Percentiles rank a stretch among this genome's conserved stretches.
Conservation (phyloP, 2,888 invertebrate species). For the Apamea anceps region DNA sequence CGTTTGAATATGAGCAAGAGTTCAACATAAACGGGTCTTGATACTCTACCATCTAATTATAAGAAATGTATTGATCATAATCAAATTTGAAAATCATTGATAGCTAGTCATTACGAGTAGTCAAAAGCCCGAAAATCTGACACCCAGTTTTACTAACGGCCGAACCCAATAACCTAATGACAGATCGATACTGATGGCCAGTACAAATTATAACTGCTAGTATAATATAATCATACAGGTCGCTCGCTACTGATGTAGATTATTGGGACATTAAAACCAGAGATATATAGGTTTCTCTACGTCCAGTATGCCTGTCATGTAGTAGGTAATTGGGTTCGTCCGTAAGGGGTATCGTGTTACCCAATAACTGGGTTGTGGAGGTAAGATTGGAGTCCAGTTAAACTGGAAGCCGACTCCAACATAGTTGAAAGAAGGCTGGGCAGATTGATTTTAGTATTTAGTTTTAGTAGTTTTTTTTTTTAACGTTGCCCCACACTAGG, state of each 20-base stretch:
- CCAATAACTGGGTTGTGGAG: not conserved
- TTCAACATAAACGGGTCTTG: not conserved
- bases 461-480: too few species aligned
- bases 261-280: too few species aligned
- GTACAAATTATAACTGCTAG: too few species aligned
- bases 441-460: not conserved
- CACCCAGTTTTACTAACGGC: not conserved
- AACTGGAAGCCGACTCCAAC: not conserved
- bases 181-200: too few species aligned
- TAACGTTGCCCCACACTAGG: too few species aligned
- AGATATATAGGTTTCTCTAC: too few species aligned
- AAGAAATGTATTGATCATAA: not conserved
- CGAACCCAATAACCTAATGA: too few species aligned
- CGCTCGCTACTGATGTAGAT: too few species aligned
- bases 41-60: not conserved
- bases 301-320: too few species aligned
- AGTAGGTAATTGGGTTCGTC: too few species aligned
- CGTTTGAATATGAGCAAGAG: not conserved
- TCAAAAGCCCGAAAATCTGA: not conserved
- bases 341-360: not conserved
- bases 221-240: too few species aligned
- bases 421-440: not conserved
- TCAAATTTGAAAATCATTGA: not conserved
- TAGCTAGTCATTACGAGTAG: not conserved
- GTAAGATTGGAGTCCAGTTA: not conserved